Evolutionary conservation across 2,113 vertebrate species (phyloP).

Genomic region (Suricata suricatta): DNA sequence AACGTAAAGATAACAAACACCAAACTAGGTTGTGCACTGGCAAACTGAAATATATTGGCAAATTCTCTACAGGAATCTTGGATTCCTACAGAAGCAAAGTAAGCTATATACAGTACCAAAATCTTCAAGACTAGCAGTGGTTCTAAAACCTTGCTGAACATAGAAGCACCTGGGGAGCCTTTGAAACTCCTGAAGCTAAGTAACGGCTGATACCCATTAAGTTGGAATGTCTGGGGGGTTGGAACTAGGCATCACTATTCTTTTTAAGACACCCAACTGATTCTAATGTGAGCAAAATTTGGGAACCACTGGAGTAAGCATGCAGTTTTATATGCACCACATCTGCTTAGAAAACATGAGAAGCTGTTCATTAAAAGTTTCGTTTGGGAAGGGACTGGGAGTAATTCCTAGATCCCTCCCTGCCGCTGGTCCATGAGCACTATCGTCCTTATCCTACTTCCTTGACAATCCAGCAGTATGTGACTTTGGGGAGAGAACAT

Average conservation of each 20-base stretch:
- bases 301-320: neutral
- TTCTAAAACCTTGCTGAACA: conserved; percentile 25
- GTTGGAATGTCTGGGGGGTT: neutral
- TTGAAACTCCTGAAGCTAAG: conserved; percentile 7
- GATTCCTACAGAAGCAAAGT: neutral
- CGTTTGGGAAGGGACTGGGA: neutral
- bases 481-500: neutral
- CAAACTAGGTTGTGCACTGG: neutral
- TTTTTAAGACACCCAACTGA: conserved; percentile 31
- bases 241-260: neutral
- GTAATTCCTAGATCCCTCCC: neutral
- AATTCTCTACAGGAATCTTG: conserved; percentile 32
- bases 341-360: conserved; percentile 12
- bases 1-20: conserved; percentile 36
- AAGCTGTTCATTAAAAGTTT: conserved; percentile 20
- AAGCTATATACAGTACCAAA: conserved; percentile 14
- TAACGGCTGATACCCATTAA: conserved; percentile 58
- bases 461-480: neutral
- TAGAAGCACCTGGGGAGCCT: conserved; percentile 10
- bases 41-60: conserved; percentile 36
- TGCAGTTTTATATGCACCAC: conserved; percentile 21
- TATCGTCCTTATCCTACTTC: neutral
- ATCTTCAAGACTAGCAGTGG: neutral
- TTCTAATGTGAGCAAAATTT: conserved; percentile 11
- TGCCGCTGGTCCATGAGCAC: neutral